These are phyloP conservation scores for Epinotia demarniana DNA, from an alignment of 2,888 invertebrate species.

Conservation along the genomic window DNA sequence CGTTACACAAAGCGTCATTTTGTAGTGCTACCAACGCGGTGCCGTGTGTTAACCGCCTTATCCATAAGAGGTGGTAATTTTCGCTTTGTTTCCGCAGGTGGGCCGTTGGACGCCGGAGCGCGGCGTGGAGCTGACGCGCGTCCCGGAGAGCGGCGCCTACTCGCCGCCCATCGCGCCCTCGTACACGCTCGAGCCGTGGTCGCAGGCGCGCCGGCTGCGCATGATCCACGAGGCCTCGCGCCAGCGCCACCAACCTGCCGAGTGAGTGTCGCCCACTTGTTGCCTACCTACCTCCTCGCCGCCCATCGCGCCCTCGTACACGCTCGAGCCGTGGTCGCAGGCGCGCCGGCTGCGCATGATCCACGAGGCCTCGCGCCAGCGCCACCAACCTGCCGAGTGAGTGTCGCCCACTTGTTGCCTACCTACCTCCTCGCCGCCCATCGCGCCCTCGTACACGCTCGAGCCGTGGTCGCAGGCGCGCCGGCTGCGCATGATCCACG, in stretches of 20 bases:
- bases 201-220: constrained; percentile 77
- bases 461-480: constrained; percentile 80
- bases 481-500: constrained; percentile 78
- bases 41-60: too few relatives aligned
- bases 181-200: constrained; percentile 79
- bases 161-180: constrained; percentile 63
- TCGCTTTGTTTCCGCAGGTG: constrained; percentile 57
- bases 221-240: constrained; percentile 80
- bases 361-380: constrained; percentile 74
- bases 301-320: constrained; percentile 68
- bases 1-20: background rate
- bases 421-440: constrained; percentile 55
- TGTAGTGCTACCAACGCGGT: too few relatives aligned
- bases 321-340: constrained; percentile 80
- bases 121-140: constrained; percentile 73
- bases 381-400: constrained; percentile 56
- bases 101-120: constrained; percentile 76
- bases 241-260: constrained; percentile 59
- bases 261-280: constrained; percentile 21
- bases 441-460: constrained; percentile 72
- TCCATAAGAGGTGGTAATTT: constrained; percentile 60
- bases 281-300: constrained; percentile 51
- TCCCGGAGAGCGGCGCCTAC: constrained; percentile 64
- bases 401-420: too few relatives aligned
- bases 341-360: constrained; percentile 80